phyloP scores from a whole-genome alignment of 2,888 invertebrate species.

The Malthinus flaveolus region DNA sequence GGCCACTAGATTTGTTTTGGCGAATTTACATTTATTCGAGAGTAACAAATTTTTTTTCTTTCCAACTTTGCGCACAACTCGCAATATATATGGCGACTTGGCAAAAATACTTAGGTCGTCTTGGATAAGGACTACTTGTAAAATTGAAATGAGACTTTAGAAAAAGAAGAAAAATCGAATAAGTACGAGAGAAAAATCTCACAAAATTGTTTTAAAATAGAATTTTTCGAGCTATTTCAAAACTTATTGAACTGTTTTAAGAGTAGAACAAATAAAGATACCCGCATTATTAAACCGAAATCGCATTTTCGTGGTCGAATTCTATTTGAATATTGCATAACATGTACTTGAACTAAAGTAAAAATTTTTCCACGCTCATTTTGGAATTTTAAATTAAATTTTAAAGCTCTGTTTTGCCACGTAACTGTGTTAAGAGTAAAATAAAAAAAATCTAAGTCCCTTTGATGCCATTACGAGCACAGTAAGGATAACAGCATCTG shows the following conservation, averaged over 20 bases:
- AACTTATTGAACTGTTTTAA: conserved; percentile 30
- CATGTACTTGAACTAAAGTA: conserved; percentile 25
- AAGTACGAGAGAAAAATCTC: background rate
- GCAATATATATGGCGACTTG: too few relatives aligned
- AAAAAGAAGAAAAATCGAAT: too few relatives aligned
- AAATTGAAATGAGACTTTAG: too few relatives aligned
- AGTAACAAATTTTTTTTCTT: too few relatives aligned
- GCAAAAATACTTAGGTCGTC: too few relatives aligned
- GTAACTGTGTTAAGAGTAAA: background rate
- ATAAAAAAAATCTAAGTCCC: too few relatives aligned
- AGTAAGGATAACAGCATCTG: too few relatives aligned
- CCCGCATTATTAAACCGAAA: conserved; percentile 29
- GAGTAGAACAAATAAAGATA: conserved; percentile 31
- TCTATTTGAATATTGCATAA: conserved; percentile 30
- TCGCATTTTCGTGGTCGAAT: conserved; percentile 30
- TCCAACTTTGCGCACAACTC: too few relatives aligned
- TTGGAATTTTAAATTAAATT: background rate
- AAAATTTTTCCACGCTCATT: background rate
- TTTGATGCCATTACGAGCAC: too few relatives aligned
- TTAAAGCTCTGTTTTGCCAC: background rate
- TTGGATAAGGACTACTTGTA: too few relatives aligned
- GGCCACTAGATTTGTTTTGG: too few relatives aligned
- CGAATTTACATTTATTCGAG: too few relatives aligned
- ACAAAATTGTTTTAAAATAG: conserved; percentile 22
- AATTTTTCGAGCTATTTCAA: conserved; percentile 25